phyloP scores from a whole-genome alignment of 2,888 invertebrate genomes.

The Tortrix viridana region DNA sequence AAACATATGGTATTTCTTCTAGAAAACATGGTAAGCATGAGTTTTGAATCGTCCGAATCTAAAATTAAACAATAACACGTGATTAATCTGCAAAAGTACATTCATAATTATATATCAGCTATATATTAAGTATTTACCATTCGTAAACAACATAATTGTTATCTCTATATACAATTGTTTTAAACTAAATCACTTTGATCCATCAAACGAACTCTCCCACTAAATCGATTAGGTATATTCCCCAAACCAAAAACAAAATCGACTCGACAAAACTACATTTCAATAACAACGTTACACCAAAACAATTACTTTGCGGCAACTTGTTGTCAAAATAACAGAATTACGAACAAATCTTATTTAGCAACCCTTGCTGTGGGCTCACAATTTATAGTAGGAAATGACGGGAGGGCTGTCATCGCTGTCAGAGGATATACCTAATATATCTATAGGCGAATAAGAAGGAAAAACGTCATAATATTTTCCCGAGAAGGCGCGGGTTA shows the following conservation, averaged over 20 bases:
- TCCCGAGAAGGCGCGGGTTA: slow-evolving; percentile 50
- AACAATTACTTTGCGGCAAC: slow-evolving; percentile 64
- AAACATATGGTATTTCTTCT: too few species aligned
- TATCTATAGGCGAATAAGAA: slow-evolving; percentile 69
- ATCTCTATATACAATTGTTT: too few species aligned
- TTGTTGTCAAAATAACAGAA: slow-evolving; percentile 72
- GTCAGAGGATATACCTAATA: slow-evolving; percentile 74
- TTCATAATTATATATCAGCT: too few species aligned
- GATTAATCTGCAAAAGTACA: too few species aligned
- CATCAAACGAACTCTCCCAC: too few species aligned
- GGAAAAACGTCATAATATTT: slow-evolving; percentile 74
- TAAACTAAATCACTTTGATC: too few species aligned
- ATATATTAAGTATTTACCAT: too few species aligned
- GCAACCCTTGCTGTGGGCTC: slow-evolving; percentile 71
- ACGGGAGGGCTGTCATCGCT: slow-evolving; percentile 78
- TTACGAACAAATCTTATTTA: slow-evolving; percentile 77
- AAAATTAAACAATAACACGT: too few species aligned
- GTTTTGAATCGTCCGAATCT: too few species aligned
- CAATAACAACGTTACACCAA: slow-evolving; percentile 52
- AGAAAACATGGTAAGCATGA: too few species aligned
- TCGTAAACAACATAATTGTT: too few species aligned
- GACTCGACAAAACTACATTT: slow-evolving; percentile 34
- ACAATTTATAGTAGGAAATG: slow-evolving; percentile 78
- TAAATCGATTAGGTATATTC: too few species aligned
- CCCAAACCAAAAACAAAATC: slow-evolving; percentile 1